Evolutionary conservation across 2,888 invertebrate species (phyloP), one percentile per base, ranked within the genome.

Genomic region (Tanypteryx hageni): DNA sequence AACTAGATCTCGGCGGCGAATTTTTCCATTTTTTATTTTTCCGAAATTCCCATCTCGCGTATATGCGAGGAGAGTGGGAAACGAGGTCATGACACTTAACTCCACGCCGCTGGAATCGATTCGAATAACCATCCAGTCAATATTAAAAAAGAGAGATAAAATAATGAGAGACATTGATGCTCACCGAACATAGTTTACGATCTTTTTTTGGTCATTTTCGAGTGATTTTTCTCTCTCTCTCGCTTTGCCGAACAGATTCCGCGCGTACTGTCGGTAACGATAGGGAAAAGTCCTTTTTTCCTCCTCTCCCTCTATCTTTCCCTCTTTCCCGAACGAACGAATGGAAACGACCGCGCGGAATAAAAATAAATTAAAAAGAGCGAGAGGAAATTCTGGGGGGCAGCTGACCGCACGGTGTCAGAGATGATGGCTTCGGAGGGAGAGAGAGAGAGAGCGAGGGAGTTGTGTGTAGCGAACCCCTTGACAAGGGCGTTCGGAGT

Each of bases 331-430:
- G 44, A 44, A 44, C 44, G 22, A 86, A 59, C 61, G 86, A 10
- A 86, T 59, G 61, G 31, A 18, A 85, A 85, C 58, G 85, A 22
- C 22, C 68, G 22, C 13, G 59, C 22, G 59, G n/a, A 3, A 57
- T n/a, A n/a, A n/a, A n/a, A n/a, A n/a, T n/a, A 44, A 44, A 44
- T 44, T 44, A 44, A 44, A 44, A 44, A 44, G 44, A 44, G 57
- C n/a, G 56, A 9, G 85, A 61, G 86, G 31, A 31, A 22, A 59
- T 86, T 61, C 27, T 31, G 86, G 86, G 27, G 27, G 59, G 31
- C 27, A 59, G 86, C 86, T 86, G 86, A 86, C 86, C 86, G 18
- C 86, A 86, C 16, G 61, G 86, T 22, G 61, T 86, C 61, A 31
- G 61, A 16, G 31, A 61, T 61, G 61, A 86, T 86, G 61, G 61